phyloP scores from a whole-genome alignment of 2,113 vertebrate species.

The Oryzias melastigma region DNA sequence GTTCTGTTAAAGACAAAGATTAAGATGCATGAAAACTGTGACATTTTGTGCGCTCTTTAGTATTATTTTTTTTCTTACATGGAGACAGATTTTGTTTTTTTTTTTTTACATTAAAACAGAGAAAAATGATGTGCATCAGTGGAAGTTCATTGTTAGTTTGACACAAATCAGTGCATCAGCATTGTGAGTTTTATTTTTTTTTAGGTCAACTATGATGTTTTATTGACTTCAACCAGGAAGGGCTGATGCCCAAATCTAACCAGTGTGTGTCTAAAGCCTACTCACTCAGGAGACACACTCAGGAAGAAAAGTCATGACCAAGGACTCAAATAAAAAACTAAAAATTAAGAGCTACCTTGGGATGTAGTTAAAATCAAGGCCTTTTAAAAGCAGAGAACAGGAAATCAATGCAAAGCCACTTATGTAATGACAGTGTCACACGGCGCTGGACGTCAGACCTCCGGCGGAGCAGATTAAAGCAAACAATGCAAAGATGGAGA shows the following conservation, averaged over 20 bases:
- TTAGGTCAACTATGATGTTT: not conserved
- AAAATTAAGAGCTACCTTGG: not conserved
- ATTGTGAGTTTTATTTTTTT: not conserved
- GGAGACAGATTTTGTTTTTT: too few relatives aligned
- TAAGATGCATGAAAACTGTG: too few relatives aligned
- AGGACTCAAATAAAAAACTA: too few relatives aligned
- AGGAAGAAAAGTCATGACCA: too few relatives aligned
- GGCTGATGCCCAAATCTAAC: not conserved
- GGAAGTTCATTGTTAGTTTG: too few relatives aligned
- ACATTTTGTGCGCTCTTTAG: too few relatives aligned
- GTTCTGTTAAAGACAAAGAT: too few relatives aligned
- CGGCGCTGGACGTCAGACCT: slow-evolving; percentile 21
- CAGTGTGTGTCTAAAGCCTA: too few relatives aligned
- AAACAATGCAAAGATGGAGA: not conserved
- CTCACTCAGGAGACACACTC: too few relatives aligned
- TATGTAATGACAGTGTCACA: slow-evolving; percentile 26
- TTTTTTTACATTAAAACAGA: too few relatives aligned
- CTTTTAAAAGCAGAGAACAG: slow-evolving; percentile 28
- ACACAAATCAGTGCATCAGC: not conserved
- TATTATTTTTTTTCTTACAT: too few relatives aligned
- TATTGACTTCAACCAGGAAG: not conserved
- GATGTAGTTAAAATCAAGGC: slow-evolving; percentile 13
- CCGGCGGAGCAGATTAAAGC: not conserved
- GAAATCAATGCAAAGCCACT: slow-evolving; percentile 60
- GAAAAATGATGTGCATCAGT: too few relatives aligned